Conservation (phyloP, 2,113 vertebrate species). For the Leucosticte australis region DNA sequence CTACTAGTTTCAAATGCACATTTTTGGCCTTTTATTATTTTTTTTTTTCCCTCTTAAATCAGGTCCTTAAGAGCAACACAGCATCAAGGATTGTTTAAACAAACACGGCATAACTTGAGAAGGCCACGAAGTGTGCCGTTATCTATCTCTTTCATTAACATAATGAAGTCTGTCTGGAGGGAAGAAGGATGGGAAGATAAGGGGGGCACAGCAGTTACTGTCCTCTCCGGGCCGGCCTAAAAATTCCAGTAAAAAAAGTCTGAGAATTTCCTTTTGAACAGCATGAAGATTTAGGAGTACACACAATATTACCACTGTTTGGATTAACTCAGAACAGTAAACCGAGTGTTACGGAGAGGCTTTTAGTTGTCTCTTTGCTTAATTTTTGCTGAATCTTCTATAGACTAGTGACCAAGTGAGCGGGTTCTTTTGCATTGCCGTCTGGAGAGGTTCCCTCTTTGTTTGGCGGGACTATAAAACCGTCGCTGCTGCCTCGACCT, state of each 20-base stretch:
- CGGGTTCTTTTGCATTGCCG: constrained; percentile 82
- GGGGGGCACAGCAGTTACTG: constrained; percentile 64
- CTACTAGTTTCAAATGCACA: constrained; percentile 64
- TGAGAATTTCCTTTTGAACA: constrained; percentile 68
- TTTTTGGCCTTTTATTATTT: constrained; percentile 57
- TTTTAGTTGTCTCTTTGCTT: constrained; percentile 24
- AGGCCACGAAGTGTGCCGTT: constrained; percentile 77
- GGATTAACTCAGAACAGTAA: constrained; percentile 78
- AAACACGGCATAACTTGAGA: constrained; percentile 78
- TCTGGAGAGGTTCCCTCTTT: constrained; percentile 87
- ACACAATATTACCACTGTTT: constrained; percentile 86
- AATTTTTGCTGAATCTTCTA: constrained; percentile 77
- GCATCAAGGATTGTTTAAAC: constrained; percentile 74
- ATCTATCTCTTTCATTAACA: constrained; percentile 79
- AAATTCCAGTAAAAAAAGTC: constrained; percentile 78
- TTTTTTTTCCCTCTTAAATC: constrained; percentile 55
- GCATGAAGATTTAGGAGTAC: constrained; percentile 78
- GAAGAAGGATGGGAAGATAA: not conserved
- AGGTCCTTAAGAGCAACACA: constrained; percentile 81
- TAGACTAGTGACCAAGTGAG: constrained; percentile 97
- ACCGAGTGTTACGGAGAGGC: constrained; percentile 46
- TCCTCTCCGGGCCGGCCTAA: constrained; percentile 73
- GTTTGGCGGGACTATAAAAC: constrained; percentile 90
- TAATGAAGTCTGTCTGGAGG: constrained; percentile 78
- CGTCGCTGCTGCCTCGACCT: constrained; percentile 94